Base-by-base conservation (phyloP, 2,888 invertebrate genomes). In the Cyclophora punctaria region DNA sequence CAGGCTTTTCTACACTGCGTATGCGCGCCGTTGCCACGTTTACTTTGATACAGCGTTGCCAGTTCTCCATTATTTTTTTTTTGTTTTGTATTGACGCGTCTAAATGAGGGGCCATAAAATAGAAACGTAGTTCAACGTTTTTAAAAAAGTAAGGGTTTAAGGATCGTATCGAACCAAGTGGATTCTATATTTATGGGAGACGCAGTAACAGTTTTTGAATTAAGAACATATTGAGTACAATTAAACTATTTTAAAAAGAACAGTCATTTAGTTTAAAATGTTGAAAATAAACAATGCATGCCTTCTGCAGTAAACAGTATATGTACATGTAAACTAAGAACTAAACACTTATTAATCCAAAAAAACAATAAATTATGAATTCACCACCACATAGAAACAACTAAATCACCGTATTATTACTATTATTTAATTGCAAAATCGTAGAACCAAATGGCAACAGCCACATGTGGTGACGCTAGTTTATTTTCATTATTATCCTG, bases 11-110 rank as follows among this genome's bases (percentile, higher is more conserved):
- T 80, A 72, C 78, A 70, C 69, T 85, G 86, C 85, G 86, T 83
- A 76, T 79, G 83, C 86, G 85, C 86, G 85, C 69, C 78, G 83
- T 71, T 83, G 82, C 83, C 79, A 80, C 79, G 78, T 78, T 80
- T 73, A 56, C 59, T 49, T 67, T 66, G 71, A 71, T 70, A 74
- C 72, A 67, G 67, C 79, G 80, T 80, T 80, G 80, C 84, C 78
- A 83, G 82, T 73, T 78, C 72, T 71, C 63, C 55, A 67, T 53
- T 59, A 64, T 67, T 67, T 78, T 83, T n/a, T 69, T 85, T 84
- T 81, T 81, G 78, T 83, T 82, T 81, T 81, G 70, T 80, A 74
- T 83, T 83, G 80, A 81, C 75, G 83, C 78, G 80, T 78, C 71
- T 72, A 83, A 82, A 82, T 79, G 76, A 82, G 79, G 77, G 80